Evolutionary conservation across 2,113 vertebrate species (phyloP).

Genomic region (Sminthopsis crassicaudata): DNA sequence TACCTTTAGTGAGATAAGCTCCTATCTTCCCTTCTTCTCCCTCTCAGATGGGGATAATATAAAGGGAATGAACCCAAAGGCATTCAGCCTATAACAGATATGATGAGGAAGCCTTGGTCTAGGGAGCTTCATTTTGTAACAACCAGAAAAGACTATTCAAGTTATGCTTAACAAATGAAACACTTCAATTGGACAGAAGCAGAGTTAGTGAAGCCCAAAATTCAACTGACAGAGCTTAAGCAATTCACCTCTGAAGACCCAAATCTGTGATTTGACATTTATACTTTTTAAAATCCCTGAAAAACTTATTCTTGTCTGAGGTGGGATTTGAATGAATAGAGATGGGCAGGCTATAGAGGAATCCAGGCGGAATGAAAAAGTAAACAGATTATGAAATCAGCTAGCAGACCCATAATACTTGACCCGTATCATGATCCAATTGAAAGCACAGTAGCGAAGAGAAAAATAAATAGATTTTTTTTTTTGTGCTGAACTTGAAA

Average conservation of each 20-base stretch:
- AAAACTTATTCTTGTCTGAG: conserved; percentile 6
- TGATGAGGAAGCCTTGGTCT: background rate
- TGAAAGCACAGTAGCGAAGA: background rate
- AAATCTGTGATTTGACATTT: background rate
- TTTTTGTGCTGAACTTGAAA: background rate
- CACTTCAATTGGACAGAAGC: background rate
- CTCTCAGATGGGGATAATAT: background rate
- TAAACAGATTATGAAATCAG: background rate
- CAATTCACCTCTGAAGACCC: background rate
- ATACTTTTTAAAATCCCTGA: background rate
- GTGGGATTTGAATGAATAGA: background rate
- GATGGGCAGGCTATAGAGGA: background rate
- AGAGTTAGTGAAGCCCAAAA: background rate
- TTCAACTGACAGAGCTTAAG: background rate
- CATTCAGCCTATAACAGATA: background rate
- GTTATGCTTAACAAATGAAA: background rate
- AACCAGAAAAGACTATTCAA: background rate
- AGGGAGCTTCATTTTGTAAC: background rate
- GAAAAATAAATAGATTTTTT: background rate
- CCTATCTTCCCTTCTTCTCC: background rate
- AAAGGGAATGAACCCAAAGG: background rate
- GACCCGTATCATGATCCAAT: conserved; percentile 5
- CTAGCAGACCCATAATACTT: background rate
- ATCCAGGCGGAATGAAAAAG: background rate
- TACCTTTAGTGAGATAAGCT: background rate